phyloP scores from a whole-genome alignment of 2,113 vertebrate species.

The Lasiurus cinereus region DNA sequence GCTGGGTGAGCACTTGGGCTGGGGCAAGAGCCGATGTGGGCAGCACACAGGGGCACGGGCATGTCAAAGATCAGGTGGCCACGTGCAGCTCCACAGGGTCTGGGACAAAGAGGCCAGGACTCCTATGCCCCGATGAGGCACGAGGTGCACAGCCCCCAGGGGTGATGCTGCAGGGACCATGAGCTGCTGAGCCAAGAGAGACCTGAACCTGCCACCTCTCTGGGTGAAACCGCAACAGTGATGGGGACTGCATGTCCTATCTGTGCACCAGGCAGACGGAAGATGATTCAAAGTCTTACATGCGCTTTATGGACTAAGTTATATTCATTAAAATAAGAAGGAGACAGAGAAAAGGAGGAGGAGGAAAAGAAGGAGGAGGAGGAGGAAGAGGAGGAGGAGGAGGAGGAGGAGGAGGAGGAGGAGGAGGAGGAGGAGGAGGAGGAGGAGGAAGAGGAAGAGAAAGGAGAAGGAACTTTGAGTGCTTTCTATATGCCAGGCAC shows the following conservation, averaged over 20 bases:
- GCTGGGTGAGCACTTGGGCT: neutral
- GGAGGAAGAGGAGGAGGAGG: neutral
- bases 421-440: neutral
- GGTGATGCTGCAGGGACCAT: neutral
- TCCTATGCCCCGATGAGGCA: neutral
- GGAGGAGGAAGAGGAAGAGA: neutral
- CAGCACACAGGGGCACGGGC: neutral
- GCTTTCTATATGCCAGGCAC: neutral
- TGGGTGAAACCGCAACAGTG: neutral
- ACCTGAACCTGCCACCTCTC: neutral
- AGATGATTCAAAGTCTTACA: constrained; percentile 4
- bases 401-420: neutral
- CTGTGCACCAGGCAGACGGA: neutral
- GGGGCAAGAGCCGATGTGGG: neutral
- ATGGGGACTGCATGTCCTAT: neutral
- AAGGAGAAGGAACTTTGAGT: neutral
- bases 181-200: neutral
- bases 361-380: neutral
- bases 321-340: neutral
- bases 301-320: neutral
- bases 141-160: neutral
- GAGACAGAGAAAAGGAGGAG: neutral
- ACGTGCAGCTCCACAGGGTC: neutral
- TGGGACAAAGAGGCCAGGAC: neutral
- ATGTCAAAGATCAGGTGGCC: neutral